Evolutionary conservation across 2,888 invertebrate genomes (phyloP), one percentile per base, ranked within the genome.

Genomic region (Reticulitermes lucifugus): DNA sequence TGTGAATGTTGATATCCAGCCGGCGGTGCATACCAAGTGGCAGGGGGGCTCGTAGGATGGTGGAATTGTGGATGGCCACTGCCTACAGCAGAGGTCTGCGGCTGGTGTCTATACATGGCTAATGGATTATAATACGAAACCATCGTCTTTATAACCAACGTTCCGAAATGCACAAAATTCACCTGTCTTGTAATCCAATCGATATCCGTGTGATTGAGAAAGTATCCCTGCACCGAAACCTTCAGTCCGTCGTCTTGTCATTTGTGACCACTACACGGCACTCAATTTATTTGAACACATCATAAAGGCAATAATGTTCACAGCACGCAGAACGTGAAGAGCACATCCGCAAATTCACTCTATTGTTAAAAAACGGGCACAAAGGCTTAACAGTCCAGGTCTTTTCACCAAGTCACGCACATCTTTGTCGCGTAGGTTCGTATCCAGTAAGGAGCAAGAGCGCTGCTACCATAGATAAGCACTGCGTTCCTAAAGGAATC

Each of bases 51-150:
- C 59, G 60, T 65, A 5, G 65, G 81, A 55, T 82, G 84, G 80
- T 83, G 86, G 79, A 85, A 85, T 55, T 86, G 85, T 25, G 86
- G 70, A 25, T 80, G 81, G 35, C 83, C 92, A 88, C 91, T 91
- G 89, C 91, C 91, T 89, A 79, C 88, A 60, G 83, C 83, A 29
- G 83, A 35, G 71, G 84, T 51, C 79, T 71, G 79, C 87, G 89
- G 89, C 90, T 94, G 95, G 90, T 94, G 94, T 90, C 94, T 93
- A 91, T 95, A 95, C 92, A 94, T 93, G 90, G 94, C 92, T 89
- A 94, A 91, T 90, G 94, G 92, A 91, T 94, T 94, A 89, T 94
- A 95, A 91, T 95, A 96, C 88, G 95, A 95, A 91, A 96, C 95
- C 96, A 96, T 95, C 60, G 88, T 81, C 81, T 70, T 81, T 70